Evolutionary conservation across 2,113 vertebrate genomes (phyloP).

Genomic region (Burhinus bistriatus): DNA sequence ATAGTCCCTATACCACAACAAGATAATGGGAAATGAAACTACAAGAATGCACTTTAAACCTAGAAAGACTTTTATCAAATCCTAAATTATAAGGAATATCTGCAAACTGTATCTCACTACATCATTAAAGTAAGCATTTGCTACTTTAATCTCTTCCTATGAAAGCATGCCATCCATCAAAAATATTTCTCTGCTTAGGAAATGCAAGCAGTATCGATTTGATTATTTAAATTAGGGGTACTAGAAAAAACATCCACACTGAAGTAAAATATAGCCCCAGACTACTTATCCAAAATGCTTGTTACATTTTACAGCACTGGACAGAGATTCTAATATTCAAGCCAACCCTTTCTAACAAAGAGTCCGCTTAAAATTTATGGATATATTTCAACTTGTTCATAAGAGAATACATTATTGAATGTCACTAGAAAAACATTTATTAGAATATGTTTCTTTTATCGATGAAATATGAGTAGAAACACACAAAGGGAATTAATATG

Average conservation of each 20-base stretch:
- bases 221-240: not conserved
- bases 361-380: not conserved
- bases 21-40: slow-evolving; percentile 20
- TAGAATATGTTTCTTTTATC: not conserved
- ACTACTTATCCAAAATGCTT: not conserved
- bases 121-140: slow-evolving; percentile 1
- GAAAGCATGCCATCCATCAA: not conserved
- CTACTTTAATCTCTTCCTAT: not conserved
- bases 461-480: not conserved
- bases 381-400: not conserved
- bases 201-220: not conserved
- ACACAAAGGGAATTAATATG: not conserved
- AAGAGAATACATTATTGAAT: not conserved
- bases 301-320: slow-evolving; percentile 45
- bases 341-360: slow-evolving; percentile 6
- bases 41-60: slow-evolving; percentile 5
- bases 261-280: not conserved
- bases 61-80: not conserved
- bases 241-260: not conserved
- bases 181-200: not conserved
- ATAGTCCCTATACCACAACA: not conserved
- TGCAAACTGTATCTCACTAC: not conserved
- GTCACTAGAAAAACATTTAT: slow-evolving; percentile 6
- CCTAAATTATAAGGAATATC: not conserved
- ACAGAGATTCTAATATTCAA: not conserved